Conservation (phyloP, 2,888 invertebrate genomes). For the Acleris holmiana region DNA sequence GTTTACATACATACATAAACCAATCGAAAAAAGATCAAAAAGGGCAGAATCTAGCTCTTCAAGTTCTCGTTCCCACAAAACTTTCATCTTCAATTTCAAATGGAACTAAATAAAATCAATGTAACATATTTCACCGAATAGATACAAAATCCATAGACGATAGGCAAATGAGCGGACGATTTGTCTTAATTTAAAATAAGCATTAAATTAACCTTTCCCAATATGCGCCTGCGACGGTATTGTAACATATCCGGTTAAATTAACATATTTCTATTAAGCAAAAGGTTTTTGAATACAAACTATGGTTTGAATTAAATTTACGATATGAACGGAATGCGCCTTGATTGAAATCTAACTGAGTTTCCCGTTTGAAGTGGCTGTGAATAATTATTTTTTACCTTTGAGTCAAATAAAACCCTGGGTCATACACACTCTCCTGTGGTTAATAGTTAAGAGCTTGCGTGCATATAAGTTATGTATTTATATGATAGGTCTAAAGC, state of each 20-base stretch:
- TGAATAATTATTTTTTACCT: too few relatives aligned
- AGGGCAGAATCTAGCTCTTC: too few relatives aligned
- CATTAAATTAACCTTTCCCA: conserved; percentile 15
- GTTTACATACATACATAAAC: too few relatives aligned
- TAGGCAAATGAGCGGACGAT: conserved; percentile 33
- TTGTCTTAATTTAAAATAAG: conserved; percentile 27
- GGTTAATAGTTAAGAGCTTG: too few relatives aligned
- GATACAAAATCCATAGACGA: conserved; percentile 25
- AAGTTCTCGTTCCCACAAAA: background rate
- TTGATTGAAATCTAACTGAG: background rate
- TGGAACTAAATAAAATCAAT: conserved; percentile 16
- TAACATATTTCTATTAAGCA: conserved; percentile 34
- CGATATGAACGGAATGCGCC: conserved; percentile 8
- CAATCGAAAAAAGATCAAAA: too few relatives aligned
- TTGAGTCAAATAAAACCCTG: too few relatives aligned
- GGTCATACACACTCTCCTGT: too few relatives aligned
- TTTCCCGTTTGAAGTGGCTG: background rate
- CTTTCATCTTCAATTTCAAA: background rate
- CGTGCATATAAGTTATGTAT: too few relatives aligned
- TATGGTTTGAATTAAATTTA: conserved; percentile 28
- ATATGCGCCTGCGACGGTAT: background rate
- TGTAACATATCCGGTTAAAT: conserved; percentile 22
- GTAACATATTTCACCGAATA: conserved; percentile 14
- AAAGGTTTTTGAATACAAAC: conserved; percentile 10
- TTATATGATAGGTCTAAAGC: too few relatives aligned